These are phyloP conservation scores for Cyprinodon diabolis DNA, from an alignment of 2,797 vertebrate species.

Conservation along the genomic window DNA sequence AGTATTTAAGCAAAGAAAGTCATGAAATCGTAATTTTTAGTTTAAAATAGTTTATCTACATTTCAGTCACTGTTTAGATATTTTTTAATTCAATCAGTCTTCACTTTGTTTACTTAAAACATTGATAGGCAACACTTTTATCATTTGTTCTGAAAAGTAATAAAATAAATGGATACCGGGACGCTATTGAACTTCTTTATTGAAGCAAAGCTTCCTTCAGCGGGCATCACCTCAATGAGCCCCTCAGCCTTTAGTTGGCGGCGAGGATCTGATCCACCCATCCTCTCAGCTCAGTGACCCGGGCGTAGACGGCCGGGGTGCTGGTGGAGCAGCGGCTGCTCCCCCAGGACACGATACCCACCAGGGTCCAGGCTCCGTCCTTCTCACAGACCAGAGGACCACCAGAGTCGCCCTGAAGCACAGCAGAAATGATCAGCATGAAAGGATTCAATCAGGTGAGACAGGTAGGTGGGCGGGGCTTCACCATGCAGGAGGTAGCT, in stretches of 20 bases:
- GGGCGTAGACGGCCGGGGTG: constrained; percentile 74
- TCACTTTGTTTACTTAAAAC: too few relatives aligned
- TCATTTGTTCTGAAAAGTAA: too few relatives aligned
- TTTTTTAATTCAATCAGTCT: too few relatives aligned
- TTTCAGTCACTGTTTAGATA: too few relatives aligned
- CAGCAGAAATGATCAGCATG: not conserved
- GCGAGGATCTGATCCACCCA: constrained; percentile 81
- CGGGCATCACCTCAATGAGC: too few relatives aligned
- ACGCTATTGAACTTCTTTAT: too few relatives aligned
- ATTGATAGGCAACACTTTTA: too few relatives aligned
- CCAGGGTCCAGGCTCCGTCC: constrained; percentile 80
- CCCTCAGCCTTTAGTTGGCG: constrained; percentile 70
- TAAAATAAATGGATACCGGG: too few relatives aligned
- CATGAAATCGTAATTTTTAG: too few relatives aligned
- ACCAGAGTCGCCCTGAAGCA: constrained; percentile 81
- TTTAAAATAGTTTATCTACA: too few relatives aligned
- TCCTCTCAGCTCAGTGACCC: constrained; percentile 73
- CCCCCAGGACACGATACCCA: constrained; percentile 87
- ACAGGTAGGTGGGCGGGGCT: constrained; percentile 8
- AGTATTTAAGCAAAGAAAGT: too few relatives aligned
- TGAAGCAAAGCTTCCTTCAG: too few relatives aligned
- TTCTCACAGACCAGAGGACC: constrained; percentile 86
- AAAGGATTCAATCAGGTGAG: not conserved
- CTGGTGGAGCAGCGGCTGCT: constrained; percentile 73
- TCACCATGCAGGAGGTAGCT: constrained; percentile 86